Conservation (phyloP, 1,140 invertebrate genomes). For the Centruroides vittatus region DNA sequence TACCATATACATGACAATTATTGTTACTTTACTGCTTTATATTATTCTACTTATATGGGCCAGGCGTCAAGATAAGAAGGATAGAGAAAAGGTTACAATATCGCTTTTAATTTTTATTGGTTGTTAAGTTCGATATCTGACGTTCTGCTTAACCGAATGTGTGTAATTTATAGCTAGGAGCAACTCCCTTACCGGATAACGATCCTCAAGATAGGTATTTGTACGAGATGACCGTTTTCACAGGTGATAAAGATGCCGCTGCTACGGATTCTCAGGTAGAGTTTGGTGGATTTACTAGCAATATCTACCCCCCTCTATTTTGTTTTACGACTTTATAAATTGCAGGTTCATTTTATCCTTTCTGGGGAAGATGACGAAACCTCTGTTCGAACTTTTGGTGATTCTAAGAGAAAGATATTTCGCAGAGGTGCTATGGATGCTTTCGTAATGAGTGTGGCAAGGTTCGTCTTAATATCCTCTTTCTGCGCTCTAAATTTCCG, state of each 20-base stretch:
- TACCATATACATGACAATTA: conserved; percentile 38
- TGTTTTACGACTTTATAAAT: not conserved
- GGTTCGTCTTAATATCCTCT: not conserved
- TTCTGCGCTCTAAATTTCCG: too few relatives aligned
- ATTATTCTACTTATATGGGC: conserved; percentile 34
- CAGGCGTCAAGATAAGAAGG: conserved; percentile 33
- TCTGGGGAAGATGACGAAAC: conserved; percentile 35
- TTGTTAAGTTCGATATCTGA: too few relatives aligned
- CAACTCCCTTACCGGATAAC: conserved; percentile 35
- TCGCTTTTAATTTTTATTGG: not conserved
- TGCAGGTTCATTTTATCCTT: conserved; percentile 33
- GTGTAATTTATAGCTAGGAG: conserved; percentile 28
- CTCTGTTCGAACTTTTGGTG: conserved; percentile 26
- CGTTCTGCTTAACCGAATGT: not conserved
- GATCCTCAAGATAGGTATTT: conserved; percentile 27
- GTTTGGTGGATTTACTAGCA: too few relatives aligned
- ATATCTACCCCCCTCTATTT: not conserved
- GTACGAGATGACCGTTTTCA: conserved; percentile 33
- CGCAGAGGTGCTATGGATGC: conserved; percentile 31
- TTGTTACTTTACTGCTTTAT: conserved; percentile 33
- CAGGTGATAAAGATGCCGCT: conserved; percentile 31
- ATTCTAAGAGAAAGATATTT: conserved; percentile 32
- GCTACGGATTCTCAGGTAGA: conserved; percentile 32
- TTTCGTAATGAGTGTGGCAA: conserved; percentile 33
- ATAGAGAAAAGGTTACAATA: conserved; percentile 28